phyloP scores from a whole-genome alignment of 2,888 invertebrate genomes.

The Cryptops parisi region DNA sequence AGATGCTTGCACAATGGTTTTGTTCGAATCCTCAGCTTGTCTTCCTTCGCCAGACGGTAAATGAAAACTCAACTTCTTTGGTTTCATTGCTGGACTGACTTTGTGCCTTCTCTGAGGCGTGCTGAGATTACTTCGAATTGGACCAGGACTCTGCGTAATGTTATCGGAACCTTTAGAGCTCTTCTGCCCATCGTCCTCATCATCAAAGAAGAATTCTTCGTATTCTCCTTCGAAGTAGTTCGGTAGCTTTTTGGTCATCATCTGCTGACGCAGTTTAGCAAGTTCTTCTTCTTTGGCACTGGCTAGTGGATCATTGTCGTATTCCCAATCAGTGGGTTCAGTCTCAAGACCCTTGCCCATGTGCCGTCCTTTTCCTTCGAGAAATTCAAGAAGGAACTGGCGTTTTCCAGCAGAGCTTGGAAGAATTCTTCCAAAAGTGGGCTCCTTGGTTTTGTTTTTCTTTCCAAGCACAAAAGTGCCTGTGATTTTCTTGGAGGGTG shows the following conservation, averaged over 20 bases:
- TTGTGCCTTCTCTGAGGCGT: conserved; percentile 11
- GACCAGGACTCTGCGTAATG: conserved; percentile 9
- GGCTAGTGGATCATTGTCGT: conserved; percentile 11
- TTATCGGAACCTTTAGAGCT: conserved; percentile 8
- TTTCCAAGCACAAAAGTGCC: conserved; percentile 13
- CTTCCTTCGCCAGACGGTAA: conserved; percentile 1
- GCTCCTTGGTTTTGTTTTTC: conserved; percentile 7
- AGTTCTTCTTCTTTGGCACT: conserved; percentile 11
- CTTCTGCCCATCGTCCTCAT: conserved; percentile 11
- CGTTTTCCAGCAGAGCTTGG: conserved; percentile 12
- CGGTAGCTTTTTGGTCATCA: conserved; percentile 6
- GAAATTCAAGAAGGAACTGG: conserved; percentile 12
- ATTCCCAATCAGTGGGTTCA: conserved; percentile 10
- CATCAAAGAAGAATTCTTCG: conserved; percentile 13
- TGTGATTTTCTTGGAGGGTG: conserved; percentile 13
- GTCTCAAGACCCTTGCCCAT: conserved; percentile 3
- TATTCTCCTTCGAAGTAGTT: conserved; percentile 14
- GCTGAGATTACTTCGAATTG: conserved; percentile 11
- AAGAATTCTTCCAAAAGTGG: conserved; percentile 12
- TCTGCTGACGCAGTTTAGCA: conserved; percentile 11
- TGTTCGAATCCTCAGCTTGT: neutral
- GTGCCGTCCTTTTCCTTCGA: conserved; percentile 7
- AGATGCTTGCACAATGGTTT: neutral
- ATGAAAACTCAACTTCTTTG: conserved; percentile 11
- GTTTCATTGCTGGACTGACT: conserved; percentile 12